A percentile compares a stretch with the other conserved stretches of the same genome.
Evolutionary conservation across 2,888 invertebrate species (phyloP).

Genomic region (Drosophila merina): DNA sequence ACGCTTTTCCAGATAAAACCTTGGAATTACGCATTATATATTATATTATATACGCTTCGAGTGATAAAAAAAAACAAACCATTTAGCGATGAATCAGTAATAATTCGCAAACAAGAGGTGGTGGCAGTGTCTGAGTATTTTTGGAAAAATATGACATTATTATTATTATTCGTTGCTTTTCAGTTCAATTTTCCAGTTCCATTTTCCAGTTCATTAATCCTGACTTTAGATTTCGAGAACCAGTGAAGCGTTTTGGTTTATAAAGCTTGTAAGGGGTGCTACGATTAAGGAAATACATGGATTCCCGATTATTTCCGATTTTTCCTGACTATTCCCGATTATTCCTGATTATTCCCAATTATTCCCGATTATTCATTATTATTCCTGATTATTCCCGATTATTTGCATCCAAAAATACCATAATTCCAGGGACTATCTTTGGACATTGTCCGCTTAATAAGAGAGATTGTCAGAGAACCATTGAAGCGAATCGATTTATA

Average conservation of each 20-base stretch:
- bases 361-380: too few species aligned
- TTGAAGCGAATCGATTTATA: too few species aligned
- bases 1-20: constrained; percentile 22
- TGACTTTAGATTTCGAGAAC: background rate
- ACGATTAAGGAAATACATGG: too few species aligned
- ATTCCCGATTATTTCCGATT: background rate
- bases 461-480: too few species aligned
- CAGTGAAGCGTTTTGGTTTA: background rate
- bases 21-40: constrained; percentile 41
- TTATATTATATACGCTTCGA: constrained; percentile 6
- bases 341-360: too few species aligned
- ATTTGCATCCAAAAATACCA: background rate
- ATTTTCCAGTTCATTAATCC: background rate
- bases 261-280: too few species aligned
- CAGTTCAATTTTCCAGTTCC: background rate
- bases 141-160: background rate
- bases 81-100: constrained; percentile 5
- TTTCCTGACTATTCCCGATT: background rate
- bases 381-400: too few species aligned
- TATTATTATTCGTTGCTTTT: background rate
- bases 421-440: constrained; percentile 19
- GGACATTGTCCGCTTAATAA: constrained; percentile 19
- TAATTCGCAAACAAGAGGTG: background rate
- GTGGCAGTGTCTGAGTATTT: background rate
- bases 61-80: background rate